Percentiles rank a stretch among this genome's conserved stretches.
Conservation (phyloP, 2,797 vertebrate species). For the Aeoliscus strigatus region DNA sequence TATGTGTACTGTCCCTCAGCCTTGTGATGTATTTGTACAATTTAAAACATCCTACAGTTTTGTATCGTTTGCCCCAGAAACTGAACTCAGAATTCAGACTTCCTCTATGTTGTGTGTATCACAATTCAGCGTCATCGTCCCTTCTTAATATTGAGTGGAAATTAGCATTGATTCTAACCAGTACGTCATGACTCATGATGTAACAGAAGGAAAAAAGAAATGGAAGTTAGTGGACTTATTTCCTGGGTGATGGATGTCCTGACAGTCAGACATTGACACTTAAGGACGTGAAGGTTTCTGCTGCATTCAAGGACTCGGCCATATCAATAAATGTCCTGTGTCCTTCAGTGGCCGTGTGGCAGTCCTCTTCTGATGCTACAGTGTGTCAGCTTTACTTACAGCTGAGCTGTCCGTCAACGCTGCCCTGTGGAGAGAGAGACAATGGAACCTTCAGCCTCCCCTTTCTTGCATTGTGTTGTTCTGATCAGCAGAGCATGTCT, state of each 20-base stretch:
- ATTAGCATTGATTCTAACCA: no score
- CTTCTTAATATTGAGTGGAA: no score
- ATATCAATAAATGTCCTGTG: slow-evolving; percentile 69
- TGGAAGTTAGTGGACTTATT: slow-evolving; percentile 56
- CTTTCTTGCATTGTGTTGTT: slow-evolving; percentile 53
- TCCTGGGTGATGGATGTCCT: slow-evolving; percentile 70
- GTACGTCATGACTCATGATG: no score
- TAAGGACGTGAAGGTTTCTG: slow-evolving; percentile 56
- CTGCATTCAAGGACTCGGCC: slow-evolving; percentile 64
- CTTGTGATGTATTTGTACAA: no score
- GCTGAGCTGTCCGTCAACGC: slow-evolving; percentile 58
- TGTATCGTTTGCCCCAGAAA: no score
- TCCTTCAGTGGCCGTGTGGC: slow-evolving; percentile 54
- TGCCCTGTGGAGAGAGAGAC: slow-evolving; percentile 50
- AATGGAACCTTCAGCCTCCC: slow-evolving; percentile 53
- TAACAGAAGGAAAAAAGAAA: slow-evolving; percentile 38
- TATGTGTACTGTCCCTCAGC: no score
- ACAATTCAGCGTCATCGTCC: slow-evolving; percentile 50
- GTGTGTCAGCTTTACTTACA: slow-evolving; percentile 65
- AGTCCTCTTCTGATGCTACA: slow-evolving; percentile 46
- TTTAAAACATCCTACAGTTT: no score
- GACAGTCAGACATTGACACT: slow-evolving; percentile 65
- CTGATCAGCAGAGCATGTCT: slow-evolving; percentile 61
- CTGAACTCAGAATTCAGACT: no score
- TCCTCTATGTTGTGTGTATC: no score